phyloP scores from a whole-genome alignment of 2,797 vertebrate species.

The Typhlichthys subterraneus region DNA sequence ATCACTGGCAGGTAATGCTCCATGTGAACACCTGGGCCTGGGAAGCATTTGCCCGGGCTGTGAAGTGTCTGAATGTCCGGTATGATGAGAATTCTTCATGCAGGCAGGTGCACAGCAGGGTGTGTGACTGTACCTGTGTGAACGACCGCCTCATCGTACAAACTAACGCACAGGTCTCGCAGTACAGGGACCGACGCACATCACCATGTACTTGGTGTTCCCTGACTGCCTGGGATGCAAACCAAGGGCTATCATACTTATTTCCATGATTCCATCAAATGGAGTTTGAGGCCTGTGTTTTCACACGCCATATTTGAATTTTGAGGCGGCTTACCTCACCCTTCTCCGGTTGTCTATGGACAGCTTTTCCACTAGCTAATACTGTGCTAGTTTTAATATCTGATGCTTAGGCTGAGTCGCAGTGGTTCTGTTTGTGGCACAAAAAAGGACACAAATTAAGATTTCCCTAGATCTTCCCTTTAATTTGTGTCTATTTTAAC shows the following conservation, averaged over 20 bases:
- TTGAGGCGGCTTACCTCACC: neutral
- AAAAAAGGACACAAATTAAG: neutral
- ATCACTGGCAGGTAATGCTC: neutral
- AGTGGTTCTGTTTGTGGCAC: neutral
- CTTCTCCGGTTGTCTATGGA: neutral
- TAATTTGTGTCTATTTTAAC: neutral
- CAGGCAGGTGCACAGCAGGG: constrained; percentile 44
- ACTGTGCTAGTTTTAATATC: neutral
- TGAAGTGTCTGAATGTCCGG: constrained; percentile 14
- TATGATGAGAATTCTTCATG: constrained; percentile 60
- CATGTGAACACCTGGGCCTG: constrained; percentile 24
- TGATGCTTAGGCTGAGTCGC: no score
- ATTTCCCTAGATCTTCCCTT: neutral
- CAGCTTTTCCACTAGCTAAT: neutral
- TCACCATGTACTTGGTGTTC: neutral
- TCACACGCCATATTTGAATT: constrained; percentile 45
- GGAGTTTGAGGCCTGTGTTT: neutral
- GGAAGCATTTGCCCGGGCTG: neutral
- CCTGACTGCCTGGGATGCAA: constrained; percentile 31
- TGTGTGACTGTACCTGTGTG: constrained; percentile 25
- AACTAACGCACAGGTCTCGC: no score
- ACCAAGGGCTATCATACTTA: constrained; percentile 36
- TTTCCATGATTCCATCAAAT: constrained; percentile 37
- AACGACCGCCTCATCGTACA: no score
- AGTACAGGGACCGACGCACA: no score